phyloP scores from a whole-genome alignment of 2,888 invertebrate genomes.

The Hydropsyche betteni region DNA sequence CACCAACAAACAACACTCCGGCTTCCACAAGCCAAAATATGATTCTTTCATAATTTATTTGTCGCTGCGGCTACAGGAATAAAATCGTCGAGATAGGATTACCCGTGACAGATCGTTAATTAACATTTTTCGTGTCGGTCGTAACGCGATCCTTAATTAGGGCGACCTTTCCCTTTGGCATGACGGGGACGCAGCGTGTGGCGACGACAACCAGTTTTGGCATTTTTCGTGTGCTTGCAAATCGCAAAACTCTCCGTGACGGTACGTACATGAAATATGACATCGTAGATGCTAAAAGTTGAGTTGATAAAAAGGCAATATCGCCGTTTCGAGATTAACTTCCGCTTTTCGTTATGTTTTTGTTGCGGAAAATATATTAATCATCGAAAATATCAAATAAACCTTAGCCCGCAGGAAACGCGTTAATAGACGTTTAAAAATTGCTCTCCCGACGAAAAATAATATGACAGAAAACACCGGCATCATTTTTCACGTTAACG shows the following conservation, averaged over 20 bases:
- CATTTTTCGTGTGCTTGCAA: too few species aligned
- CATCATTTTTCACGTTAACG: conserved; percentile 23
- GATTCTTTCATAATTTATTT: conserved; percentile 45
- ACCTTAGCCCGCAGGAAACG: conserved; percentile 1
- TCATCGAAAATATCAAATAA: conserved; percentile 25
- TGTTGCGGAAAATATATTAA: conserved; percentile 13
- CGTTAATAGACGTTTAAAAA: conserved; percentile 28
- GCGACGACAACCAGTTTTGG: too few species aligned
- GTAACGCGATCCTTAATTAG: conserved; percentile 47
- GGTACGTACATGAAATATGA: too few species aligned
- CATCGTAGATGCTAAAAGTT: too few species aligned
- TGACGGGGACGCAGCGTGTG: too few species aligned
- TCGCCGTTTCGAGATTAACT: too few species aligned
- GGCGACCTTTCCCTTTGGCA: too few species aligned
- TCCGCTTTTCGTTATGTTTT: too few species aligned
- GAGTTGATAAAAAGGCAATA: too few species aligned
- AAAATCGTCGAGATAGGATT: conserved; percentile 37
- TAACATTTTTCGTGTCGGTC: conserved; percentile 44
- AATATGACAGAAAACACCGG: conserved; percentile 16
- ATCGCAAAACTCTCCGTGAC: too few species aligned
- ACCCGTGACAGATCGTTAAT: conserved; percentile 48
- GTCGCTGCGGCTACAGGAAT: conserved; percentile 29
- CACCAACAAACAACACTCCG: neutral
- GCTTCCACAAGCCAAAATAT: conserved; percentile 2
- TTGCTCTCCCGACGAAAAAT: conserved; percentile 14